phyloP scores from a whole-genome alignment of 2,888 invertebrate genomes.

The Patella caerulea region DNA sequence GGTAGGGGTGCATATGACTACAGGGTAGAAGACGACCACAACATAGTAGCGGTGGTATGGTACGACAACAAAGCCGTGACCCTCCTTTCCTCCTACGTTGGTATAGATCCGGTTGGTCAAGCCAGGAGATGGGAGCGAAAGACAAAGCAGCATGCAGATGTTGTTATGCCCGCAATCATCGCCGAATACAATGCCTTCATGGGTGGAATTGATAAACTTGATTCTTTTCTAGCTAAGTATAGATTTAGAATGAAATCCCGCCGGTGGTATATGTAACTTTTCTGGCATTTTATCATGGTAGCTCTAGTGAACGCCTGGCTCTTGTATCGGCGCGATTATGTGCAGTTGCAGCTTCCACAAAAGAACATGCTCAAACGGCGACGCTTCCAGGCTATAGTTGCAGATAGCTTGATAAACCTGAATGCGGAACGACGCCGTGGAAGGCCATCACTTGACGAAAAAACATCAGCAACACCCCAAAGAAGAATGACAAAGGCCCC shows the following conservation, averaged over 20 bases:
- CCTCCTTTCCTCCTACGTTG: neutral
- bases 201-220: conserved; percentile 29
- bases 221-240: conserved; percentile 24
- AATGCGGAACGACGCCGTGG: conserved; percentile 8
- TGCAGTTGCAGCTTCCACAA: conserved; percentile 22
- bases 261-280: conserved; percentile 37
- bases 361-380: conserved; percentile 23
- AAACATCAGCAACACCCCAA: conserved; percentile 9
- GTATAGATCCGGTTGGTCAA: neutral
- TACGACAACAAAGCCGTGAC: neutral
- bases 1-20: neutral
- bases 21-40: neutral
- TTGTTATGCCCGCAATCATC: conserved; percentile 25
- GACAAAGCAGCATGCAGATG: neutral
- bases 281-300: conserved; percentile 34
- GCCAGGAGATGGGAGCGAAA: neutral
- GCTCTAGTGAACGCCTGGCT: conserved; percentile 36
- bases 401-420: conserved; percentile 7
- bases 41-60: neutral
- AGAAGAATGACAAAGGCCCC: conserved; percentile 8
- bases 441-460: conserved; percentile 12
- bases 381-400: conserved; percentile 24
- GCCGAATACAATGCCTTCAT: conserved; percentile 28
- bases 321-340: conserved; percentile 31
- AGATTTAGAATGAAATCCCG: conserved; percentile 29